Base-by-base conservation (phyloP, 2,888 invertebrate species). In the Plusia festucae region DNA sequence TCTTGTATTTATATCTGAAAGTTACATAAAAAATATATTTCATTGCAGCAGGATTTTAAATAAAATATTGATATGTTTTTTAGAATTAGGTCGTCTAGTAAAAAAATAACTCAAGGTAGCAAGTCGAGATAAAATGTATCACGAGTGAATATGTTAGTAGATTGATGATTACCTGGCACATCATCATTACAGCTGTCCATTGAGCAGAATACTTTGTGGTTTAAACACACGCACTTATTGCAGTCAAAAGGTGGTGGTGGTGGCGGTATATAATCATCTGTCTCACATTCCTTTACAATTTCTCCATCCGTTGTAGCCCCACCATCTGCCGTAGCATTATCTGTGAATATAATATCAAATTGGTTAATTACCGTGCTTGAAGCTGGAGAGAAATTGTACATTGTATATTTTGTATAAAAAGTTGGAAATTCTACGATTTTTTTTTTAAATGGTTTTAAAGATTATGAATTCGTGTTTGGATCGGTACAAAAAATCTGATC, bases 201-300 rank as follows among this genome's bases (percentile, higher is more conserved):
- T 3, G 61, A 55, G 24, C 71, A 71, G 1, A 55, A 0, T 49
- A 71, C 22, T 6, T 9, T 18, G 2, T 61, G 18, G 13, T 53
- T 16, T 4, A 61, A 0, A 20, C 71, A 71, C 22, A 13, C n/a
- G 18, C 73, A 70, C 1, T 0, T 57, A n/a, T 70, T 71, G 20
- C 73, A 71, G 34, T 66, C 67, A 46, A 55, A 16, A 0, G 73
- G 60, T 22, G 73, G 67, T 3, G 22, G 53, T 4, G 54, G 60
- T 22, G 67, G 7, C 0, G 54, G 54, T 40, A 73, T 40, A 8
- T 24, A 7, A 7, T 73, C 68, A 7, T 40, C 54, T 0, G 58
- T 24, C 9, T 62, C 34, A 40, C 73, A 73, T 40, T 55, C 27
- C 2, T 18, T 8, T 30, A 9, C 11, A 20, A 8, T 0, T 3